phyloP scores from a whole-genome alignment of 2,888 invertebrate genomes.

The Eledone cirrhosa region DNA sequence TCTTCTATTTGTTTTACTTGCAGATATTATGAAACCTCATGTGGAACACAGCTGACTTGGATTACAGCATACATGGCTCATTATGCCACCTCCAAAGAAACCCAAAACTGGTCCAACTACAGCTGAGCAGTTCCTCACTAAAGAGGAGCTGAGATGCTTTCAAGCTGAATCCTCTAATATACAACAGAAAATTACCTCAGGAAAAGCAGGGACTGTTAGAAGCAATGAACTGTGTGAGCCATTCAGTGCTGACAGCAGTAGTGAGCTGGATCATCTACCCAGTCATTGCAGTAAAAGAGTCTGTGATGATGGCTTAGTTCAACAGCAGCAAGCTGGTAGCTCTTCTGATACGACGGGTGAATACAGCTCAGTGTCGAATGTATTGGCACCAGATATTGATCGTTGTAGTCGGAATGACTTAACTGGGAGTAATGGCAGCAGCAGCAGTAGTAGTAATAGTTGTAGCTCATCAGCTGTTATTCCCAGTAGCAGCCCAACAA shows the following conservation, averaged over 20 bases:
- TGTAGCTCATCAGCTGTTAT: slow-evolving; percentile 20
- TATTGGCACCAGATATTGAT: slow-evolving; percentile 7
- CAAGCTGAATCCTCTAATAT: slow-evolving; percentile 25
- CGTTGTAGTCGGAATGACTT: slow-evolving; percentile 20
- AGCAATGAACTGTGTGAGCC: slow-evolving; percentile 11
- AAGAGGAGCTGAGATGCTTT: slow-evolving; percentile 44
- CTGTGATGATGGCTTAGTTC: slow-evolving; percentile 22
- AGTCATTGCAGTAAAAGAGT: slow-evolving; percentile 16
- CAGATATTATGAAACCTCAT: slow-evolving; percentile 18
- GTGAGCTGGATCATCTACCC: slow-evolving; percentile 17
- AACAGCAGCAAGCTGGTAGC: slow-evolving; percentile 9
- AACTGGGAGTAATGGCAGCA: not conserved
- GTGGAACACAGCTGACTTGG: slow-evolving; percentile 20
- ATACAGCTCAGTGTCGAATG: slow-evolving; percentile 20
- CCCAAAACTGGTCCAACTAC: slow-evolving; percentile 60
- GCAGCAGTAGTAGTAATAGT: not conserved
- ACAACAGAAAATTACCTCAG: slow-evolving; percentile 27
- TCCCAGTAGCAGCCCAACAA: slow-evolving; percentile 20
- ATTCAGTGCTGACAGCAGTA: slow-evolving; percentile 22
- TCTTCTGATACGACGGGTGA: slow-evolving; percentile 16
- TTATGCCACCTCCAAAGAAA: slow-evolving; percentile 61
- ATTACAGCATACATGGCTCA: slow-evolving; percentile 27
- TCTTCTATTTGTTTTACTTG: not conserved
- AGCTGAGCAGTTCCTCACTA: slow-evolving; percentile 56
- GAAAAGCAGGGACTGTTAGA: slow-evolving; percentile 18